Conservation (phyloP, 37 sponge, comb jelly and placozoan species). For the Tethya wilhelma region DNA sequence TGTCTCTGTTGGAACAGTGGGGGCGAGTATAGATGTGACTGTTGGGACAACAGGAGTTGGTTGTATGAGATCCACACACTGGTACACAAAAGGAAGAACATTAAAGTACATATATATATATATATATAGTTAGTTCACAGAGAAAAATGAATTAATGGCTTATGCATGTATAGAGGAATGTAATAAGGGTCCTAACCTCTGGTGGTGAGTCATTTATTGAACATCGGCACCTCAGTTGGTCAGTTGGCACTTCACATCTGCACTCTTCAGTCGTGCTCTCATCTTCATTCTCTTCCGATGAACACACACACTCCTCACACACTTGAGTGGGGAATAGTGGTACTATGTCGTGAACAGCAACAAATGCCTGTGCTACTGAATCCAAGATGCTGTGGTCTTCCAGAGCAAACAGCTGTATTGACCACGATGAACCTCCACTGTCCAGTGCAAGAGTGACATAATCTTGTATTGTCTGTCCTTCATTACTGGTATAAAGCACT, state of each 20-base stretch:
- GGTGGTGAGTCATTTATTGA: neutral
- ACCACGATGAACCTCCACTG: conserved; percentile 19
- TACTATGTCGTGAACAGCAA: neutral
- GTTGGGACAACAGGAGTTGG: conserved; percentile 19
- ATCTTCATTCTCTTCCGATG: neutral
- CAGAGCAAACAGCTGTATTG: neutral
- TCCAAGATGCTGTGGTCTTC: neutral
- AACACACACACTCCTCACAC: conserved; percentile 33
- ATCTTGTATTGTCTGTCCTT: conserved; percentile 24
- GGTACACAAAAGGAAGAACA: conserved; percentile 3
- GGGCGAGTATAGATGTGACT: neutral
- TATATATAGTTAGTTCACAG: neutral
- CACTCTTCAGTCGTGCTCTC: neutral
- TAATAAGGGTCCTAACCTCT: conserved; percentile 14
- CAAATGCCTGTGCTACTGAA: conserved; percentile 21
- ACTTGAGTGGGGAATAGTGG: neutral
- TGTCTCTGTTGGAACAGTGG: neutral
- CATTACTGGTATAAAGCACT: neutral
- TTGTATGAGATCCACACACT: neutral
- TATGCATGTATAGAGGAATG: neutral
- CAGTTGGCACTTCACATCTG: conserved; percentile 17
- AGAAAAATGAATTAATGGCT: neutral
- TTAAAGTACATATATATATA: neutral
- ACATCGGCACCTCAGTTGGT: conserved; percentile 27
- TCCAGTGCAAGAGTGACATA: conserved; percentile 52